phyloP scores from a whole-genome alignment of 2,113 vertebrate species.

The Panthera uncia region DNA sequence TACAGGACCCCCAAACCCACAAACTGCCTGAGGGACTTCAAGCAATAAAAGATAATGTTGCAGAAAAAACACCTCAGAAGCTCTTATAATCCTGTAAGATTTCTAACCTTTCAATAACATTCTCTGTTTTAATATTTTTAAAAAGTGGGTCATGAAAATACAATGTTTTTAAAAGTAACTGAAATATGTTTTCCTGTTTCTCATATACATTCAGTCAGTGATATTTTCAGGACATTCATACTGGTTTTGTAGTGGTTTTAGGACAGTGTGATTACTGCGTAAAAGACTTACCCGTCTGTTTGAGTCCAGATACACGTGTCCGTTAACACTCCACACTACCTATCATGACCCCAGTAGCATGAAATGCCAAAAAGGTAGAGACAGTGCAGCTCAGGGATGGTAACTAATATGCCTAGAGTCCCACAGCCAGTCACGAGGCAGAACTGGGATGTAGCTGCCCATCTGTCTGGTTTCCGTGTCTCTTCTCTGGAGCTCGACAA shows the following conservation, averaged over 20 bases:
- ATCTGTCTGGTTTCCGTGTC: not conserved
- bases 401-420: not conserved
- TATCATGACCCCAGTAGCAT: not conserved
- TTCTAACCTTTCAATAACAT: not conserved
- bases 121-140: not conserved
- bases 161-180: not conserved
- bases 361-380: not conserved
- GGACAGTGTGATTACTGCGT: not conserved
- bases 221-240: not conserved
- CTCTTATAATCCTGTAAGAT: not conserved
- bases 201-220: not conserved
- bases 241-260: not conserved
- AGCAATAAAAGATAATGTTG: not conserved
- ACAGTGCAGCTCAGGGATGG: not conserved
- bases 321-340: not conserved
- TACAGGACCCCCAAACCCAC: not conserved
- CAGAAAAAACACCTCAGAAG: not conserved
- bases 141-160: not conserved
- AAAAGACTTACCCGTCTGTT: not conserved
- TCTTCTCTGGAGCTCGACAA: not conserved
- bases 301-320: not conserved
- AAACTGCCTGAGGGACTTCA: not conserved
- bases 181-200: not conserved
- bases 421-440: not conserved
- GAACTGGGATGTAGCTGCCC: not conserved